Base-by-base conservation (phyloP, 2,797 vertebrate genomes). In the Peromyscus melanophrys region DNA sequence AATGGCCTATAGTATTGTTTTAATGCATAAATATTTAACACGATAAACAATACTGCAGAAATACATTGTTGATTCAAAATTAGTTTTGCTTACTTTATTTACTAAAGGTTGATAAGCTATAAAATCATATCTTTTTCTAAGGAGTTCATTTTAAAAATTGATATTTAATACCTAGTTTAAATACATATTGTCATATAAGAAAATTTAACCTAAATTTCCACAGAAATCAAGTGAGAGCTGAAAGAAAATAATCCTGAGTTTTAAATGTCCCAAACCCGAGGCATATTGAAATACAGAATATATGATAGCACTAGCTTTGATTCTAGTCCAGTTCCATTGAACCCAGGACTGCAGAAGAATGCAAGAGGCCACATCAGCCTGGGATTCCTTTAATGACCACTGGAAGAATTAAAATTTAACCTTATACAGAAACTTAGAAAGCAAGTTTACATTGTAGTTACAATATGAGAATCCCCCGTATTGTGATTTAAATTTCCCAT, bases 201-300 rank as follows among this genome's bases (percentile, higher is more conserved):
- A 92, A 29, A 4, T 1, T 96, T 89, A 90, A 5, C 25, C 19
- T 23, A 89, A 91, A 93, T 34, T 86, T 89, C 67, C 59, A 27
- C 7, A 93, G n/a, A 87, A 43, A 29, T 29, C 78, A 40, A 69
- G 55, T 49, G 17, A 73, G 4, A 77, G 19, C 25, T 82, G 34
- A 90, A 95, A 83, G 57, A 92, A 94, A 93, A 87, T 2, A 85
- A 95, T 87, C 4, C 11, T 65, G 43, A 57, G 31, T 37, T 65
- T 86, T 34, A 55, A 2, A 78, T 69, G 13, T 2, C 23, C 25
- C 27, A 92, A 78, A 84, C 67, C 65, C 13, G 69, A 78, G 7
- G n/a, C 31, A 57, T 67, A 55, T 92, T 75, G 19, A 71, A 78
- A 73, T 90, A 80, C 46, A 84, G 10, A 92, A 43, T 2, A 57